These are phyloP conservation scores for Crotophaga sulcirostris DNA, from an alignment of 2,113 vertebrate species.

Conservation along the genomic window DNA sequence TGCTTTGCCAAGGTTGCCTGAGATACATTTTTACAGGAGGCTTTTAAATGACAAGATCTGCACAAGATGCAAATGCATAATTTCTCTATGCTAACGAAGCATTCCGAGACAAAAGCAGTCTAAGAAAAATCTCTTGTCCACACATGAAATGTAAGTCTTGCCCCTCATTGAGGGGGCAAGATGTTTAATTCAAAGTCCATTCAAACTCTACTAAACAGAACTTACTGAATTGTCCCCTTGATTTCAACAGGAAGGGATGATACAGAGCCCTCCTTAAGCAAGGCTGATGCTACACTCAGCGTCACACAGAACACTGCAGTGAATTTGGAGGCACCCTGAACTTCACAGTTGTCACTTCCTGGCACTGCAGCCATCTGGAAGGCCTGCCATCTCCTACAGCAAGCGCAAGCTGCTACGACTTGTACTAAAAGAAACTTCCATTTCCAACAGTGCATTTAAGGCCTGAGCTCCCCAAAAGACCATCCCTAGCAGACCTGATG, in stretches of 20 bases:
- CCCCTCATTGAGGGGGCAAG: not conserved
- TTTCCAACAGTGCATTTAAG: not conserved
- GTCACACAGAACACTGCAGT: conserved; percentile 36
- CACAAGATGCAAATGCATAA: not conserved
- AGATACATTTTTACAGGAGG: not conserved
- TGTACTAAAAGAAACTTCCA: conserved; percentile 34
- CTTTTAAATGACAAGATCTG: not conserved
- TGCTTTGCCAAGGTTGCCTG: not conserved
- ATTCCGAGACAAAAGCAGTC: not conserved
- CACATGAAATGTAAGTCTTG: not conserved
- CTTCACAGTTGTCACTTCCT: conserved; percentile 64
- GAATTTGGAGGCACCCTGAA: conserved; percentile 45
- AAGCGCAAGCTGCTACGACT: conserved; percentile 52
- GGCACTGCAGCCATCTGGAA: conserved; percentile 47
- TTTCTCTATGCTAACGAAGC: not conserved
- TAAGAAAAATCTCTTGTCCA: not conserved
- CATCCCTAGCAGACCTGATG: not conserved
- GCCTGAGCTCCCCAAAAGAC: not conserved
- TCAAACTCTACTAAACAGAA: not conserved
- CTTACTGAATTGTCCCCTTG: not conserved
- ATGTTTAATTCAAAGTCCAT: conserved; percentile 4
- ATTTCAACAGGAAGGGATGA: conserved; percentile 24
- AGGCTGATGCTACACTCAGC: conserved; percentile 26
- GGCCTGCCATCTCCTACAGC: conserved; percentile 44
- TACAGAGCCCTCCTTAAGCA: conserved; percentile 16